Evolutionary conservation across 2,888 invertebrate species (phyloP), one percentile per base, ranked within the genome.

Genomic region (Xanthia icteritia): DNA sequence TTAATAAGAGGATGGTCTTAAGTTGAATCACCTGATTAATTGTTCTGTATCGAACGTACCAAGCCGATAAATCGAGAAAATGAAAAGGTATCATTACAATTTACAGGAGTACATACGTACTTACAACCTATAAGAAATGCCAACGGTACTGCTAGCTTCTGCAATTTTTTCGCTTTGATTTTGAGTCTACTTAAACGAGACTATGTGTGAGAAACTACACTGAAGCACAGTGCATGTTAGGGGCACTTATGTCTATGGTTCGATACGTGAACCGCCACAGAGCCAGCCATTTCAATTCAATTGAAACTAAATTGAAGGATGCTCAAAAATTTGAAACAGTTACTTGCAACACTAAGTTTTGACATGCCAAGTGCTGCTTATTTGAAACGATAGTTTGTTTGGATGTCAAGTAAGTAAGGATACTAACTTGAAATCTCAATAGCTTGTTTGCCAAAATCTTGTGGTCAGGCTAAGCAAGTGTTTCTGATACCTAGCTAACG

Each of bases 351-450:
- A 54, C 20, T 36, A n/a, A 42, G 20, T 63, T n/a, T 76, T 42
- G 36, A 58, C 27, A 42, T 58, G 31, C 51, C 31, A 27, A 60
- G 48, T 51, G 13, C 11, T 23, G 48, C 42, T 56, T 39, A 56
- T 15, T 76, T 67, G 36, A 58, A 48, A 23, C 17, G 36, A 66
- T 67, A 67, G 67, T 67, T 65, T 66, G 31, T 60, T 77, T 54
- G 11, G 17, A 54, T 77, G 20, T 27, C 51, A 60, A 51, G 31
- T 58, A 45, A 58, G 20, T 31, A 48, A n/a, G 11, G 58, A 51
- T 58, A 66, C 39, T 56, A 9, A 71, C 27, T 70, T 56, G 15
- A 54, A 45, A 77, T 45, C 20, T 78, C 27, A 54, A 72, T 8
- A 60, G 13, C 17, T 36, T 54, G 11, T 63, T 78, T 48, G 13